phyloP scores from a whole-genome alignment of 2,113 vertebrate species.

The Nasalis larvatus region DNA sequence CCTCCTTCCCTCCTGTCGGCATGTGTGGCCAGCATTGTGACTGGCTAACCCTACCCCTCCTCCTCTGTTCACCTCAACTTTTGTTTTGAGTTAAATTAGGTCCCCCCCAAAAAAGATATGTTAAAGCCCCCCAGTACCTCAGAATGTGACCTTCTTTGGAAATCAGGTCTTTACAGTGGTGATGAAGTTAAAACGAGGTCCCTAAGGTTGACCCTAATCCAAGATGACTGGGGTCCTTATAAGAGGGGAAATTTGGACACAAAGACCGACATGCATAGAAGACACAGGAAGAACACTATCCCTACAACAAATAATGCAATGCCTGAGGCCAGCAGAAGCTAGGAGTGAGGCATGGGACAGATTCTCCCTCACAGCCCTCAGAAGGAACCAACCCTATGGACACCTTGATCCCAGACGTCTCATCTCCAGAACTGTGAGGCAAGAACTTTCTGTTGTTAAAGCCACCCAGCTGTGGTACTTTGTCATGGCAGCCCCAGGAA shows the following conservation, averaged over 20 bases:
- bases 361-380: background rate
- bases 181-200: background rate
- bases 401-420: background rate
- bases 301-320: background rate
- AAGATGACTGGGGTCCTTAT: background rate
- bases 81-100: background rate
- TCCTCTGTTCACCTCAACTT: background rate
- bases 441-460: background rate
- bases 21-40: fast-evolving
- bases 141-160: background rate
- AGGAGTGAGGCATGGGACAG: no score
- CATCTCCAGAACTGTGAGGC: background rate
- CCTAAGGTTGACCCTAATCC: background rate
- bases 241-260: background rate
- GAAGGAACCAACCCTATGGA: background rate
- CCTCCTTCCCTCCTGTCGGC: background rate
- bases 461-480: background rate
- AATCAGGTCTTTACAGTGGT: background rate
- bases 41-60: background rate
- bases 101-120: background rate
- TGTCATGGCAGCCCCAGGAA: background rate
- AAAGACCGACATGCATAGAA: background rate
- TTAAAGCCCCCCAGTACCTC: background rate
- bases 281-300: fast-evolving
- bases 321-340: background rate